These are phyloP conservation scores for Harpalus rufipes DNA, from an alignment of 2,888 invertebrate genomes.

Conservation along the genomic window DNA sequence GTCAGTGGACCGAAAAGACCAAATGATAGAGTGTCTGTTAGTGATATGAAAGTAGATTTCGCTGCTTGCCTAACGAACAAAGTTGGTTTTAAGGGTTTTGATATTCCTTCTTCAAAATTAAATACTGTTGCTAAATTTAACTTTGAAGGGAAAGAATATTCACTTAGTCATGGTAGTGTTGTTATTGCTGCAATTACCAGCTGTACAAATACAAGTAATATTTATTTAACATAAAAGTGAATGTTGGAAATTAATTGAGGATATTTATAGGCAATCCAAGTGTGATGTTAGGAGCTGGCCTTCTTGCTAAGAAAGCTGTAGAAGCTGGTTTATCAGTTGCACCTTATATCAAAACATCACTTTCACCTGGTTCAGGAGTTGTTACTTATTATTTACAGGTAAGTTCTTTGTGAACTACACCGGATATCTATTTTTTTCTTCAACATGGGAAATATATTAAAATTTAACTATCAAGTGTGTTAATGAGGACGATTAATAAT, in stretches of 20 bases:
- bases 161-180: constrained; percentile 92
- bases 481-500: too few relatives aligned
- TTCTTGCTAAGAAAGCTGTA: constrained; percentile 96
- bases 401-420: not conserved
- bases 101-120: constrained; percentile 84
- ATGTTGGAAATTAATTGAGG: constrained; percentile 1
- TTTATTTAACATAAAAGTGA: constrained; percentile 1
- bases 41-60: constrained; percentile 95
- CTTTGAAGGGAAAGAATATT: constrained; percentile 89
- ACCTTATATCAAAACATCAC: constrained; percentile 97
- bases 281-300: constrained; percentile 97
- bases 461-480: too few relatives aligned
- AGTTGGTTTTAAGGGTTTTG: constrained; percentile 96
- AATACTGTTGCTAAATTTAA: constrained; percentile 85
- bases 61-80: constrained; percentile 89
- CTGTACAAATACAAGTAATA: constrained; percentile 94
- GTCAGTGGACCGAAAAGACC: constrained; percentile 98
- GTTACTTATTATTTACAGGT: constrained; percentile 91
- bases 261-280: constrained; percentile 85
- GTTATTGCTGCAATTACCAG: constrained; percentile 98
- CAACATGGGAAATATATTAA: too few relatives aligned
- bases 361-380: constrained; percentile 97
- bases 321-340: constrained; percentile 92
- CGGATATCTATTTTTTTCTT: not conserved
- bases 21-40: constrained; percentile 95